Percentiles rank a stretch among this genome's conserved stretches.
Evolutionary conservation across 2,888 invertebrate genomes (phyloP).

Genomic region (Dicyrtomina minuta): DNA sequence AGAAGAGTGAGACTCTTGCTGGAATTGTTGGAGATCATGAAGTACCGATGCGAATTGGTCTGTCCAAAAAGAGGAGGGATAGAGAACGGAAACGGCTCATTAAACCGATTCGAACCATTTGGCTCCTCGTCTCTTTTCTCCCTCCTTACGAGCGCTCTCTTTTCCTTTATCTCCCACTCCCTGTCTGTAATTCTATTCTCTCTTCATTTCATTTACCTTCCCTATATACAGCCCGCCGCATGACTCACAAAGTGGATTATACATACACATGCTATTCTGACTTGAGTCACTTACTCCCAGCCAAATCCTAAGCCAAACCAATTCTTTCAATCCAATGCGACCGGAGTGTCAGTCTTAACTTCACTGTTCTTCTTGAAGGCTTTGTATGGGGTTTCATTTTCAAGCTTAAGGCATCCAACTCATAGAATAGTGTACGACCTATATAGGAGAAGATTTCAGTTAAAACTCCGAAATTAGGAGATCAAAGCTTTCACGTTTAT

Average conservation of each 20-base stretch:
- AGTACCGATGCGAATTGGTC: neutral
- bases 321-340: slow-evolving; percentile 7
- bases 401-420: neutral
- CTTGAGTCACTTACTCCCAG: too few relatives aligned
- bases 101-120: slow-evolving; percentile 51
- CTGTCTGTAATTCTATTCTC: slow-evolving; percentile 27
- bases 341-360: neutral
- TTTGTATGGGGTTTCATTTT: neutral
- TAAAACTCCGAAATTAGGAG: too few relatives aligned
- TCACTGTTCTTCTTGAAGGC: neutral
- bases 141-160: slow-evolving; percentile 9
- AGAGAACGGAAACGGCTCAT: slow-evolving; percentile 53
- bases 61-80: slow-evolving; percentile 13
- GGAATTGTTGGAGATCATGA: neutral
- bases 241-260: neutral
- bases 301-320: slow-evolving; percentile 6
- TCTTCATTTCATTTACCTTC: slow-evolving; percentile 36
- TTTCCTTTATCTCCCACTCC: neutral
- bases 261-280: neutral
- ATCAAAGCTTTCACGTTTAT: too few relatives aligned
- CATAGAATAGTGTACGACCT: too few relatives aligned
- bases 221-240: slow-evolving; percentile 22
- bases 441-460: too few relatives aligned
- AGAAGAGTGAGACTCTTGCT: neutral
- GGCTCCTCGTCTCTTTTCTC: slow-evolving; percentile 29